These are phyloP conservation scores for Phataginus tetradactyla DNA, from an alignment of 2,797 vertebrate species.

Conservation along the genomic window DNA sequence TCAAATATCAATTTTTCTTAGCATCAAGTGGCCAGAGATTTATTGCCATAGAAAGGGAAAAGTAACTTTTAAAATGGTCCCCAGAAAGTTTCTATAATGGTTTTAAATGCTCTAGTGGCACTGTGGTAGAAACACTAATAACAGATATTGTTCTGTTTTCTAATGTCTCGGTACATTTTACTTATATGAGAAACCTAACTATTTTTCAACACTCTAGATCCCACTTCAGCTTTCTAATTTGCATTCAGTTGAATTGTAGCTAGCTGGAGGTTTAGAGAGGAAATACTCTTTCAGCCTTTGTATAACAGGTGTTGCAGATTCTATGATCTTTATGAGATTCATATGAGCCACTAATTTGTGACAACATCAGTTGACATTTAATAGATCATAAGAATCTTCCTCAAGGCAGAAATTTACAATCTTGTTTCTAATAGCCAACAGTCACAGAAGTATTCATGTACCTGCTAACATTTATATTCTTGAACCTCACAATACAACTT, in stretches of 20 bases:
- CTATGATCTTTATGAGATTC: constrained; percentile 64
- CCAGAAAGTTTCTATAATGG: neutral
- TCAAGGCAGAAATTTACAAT: constrained; percentile 53
- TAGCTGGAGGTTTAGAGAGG: constrained; percentile 52
- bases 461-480: constrained; percentile 38
- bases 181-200: neutral
- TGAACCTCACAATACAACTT: neutral
- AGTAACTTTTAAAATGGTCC: neutral
- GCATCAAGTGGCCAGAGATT: neutral
- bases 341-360: constrained; percentile 67
- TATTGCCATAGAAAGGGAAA: neutral
- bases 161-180: constrained; percentile 25
- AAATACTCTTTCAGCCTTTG: constrained; percentile 70
- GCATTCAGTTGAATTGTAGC: constrained; percentile 31
- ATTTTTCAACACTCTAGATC: constrained; percentile 33
- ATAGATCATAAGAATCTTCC: constrained; percentile 63
- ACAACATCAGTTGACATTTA: constrained; percentile 65
- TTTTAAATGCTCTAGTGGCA: neutral
- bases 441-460: constrained; percentile 14
- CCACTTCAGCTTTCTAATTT: constrained; percentile 47
- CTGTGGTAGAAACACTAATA: neutral
- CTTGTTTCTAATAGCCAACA: constrained; percentile 35
- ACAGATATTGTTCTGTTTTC: neutral
- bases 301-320: constrained; percentile 50
- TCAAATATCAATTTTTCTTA: constrained; percentile 45